A percentile compares a stretch with the other conserved stretches of the same genome.
phyloP scores from a whole-genome alignment of 30 jellyfish, hydroid and myxozoan genomes.

The Phacellophora camtschatica region DNA sequence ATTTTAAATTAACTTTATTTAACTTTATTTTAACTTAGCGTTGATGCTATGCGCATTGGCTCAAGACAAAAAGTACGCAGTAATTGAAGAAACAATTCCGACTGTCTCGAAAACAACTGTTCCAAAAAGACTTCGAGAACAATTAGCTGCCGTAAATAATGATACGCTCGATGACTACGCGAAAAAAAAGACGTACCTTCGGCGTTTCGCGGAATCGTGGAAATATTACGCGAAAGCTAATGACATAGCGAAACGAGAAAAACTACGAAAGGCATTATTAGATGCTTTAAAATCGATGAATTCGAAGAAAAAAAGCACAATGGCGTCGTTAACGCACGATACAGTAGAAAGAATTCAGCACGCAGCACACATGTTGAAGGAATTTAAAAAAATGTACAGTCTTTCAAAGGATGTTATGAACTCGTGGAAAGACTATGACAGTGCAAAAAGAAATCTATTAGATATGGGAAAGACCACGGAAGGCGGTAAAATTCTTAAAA shows the following conservation, averaged over 20 bases:
- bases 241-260: slow-evolving; percentile 92
- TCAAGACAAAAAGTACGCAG: neutral
- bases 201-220: slow-evolving; percentile 90
- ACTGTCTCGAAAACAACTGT: neutral
- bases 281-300: slow-evolving; percentile 94
- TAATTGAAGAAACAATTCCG: neutral
- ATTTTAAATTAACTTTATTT: too few species aligned
- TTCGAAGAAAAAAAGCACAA: slow-evolving; percentile 33
- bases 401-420: slow-evolving; percentile 75
- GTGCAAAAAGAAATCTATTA: slow-evolving; percentile 58
- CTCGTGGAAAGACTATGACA: slow-evolving; percentile 70
- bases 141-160: neutral
- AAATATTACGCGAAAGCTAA: slow-evolving; percentile 87
- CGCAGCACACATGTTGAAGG: slow-evolving; percentile 88
- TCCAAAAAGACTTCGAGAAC: neutral
- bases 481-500: slow-evolving; percentile 61
- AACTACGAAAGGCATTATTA: slow-evolving; percentile 78
- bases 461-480: slow-evolving; percentile 48
- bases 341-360: slow-evolving; percentile 73
- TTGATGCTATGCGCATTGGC: neutral
- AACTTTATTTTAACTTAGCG: neutral
- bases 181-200: slow-evolving; percentile 47
- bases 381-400: slow-evolving; percentile 80
- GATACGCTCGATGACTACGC: neutral
- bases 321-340: slow-evolving; percentile 58